Base-by-base conservation (phyloP, 2,797 vertebrate genomes). In the Taeniopygia guttata region DNA sequence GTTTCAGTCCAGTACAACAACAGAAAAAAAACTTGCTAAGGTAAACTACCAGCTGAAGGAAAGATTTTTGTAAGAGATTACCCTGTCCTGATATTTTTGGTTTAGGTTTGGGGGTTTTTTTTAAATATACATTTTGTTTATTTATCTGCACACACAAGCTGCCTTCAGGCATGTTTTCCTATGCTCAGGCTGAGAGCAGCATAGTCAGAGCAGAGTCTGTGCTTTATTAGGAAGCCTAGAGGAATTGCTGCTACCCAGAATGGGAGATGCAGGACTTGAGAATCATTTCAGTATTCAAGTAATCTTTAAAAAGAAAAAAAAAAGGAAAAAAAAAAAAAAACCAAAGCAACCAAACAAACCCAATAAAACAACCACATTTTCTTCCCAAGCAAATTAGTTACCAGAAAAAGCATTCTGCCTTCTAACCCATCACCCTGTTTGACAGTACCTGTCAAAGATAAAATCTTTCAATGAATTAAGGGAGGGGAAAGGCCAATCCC, bases 391-490 rank as follows among this genome's bases (percentile, higher is more conserved):
- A 97, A 98, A 98, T 96, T 95, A 96, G 84, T 97, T 95, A 87
- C 75, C 34, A 96, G 79, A 66, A 81, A 97, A 97, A 97, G 79
- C 92, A 97, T 94, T 91, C 94, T 97, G 59, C 92, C 74, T 95
- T 84, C 85, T 76, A 96, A 66, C 38, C 88, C 78, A 95, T 91
- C 85, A 77, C 76, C 74, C 66, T 78, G 82, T 92, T 96, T 97
- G 97, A 97, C 92, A 96, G 96, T 84, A 96, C 80, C 97, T 97
- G 97, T 97, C 97, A 98, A 89, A 97, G 96, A 98, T 98, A 98
- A 98, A 96, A 98, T 98, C 97, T 98, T 95, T 79, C 84, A 68
- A 73, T 92, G 97, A 98, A 97, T 97, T 96, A 96, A 96, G 87
- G 83, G 84, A 97, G 96, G 96, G 92, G 93, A 98, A 98, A 98